A percentile compares a stretch with the other conserved stretches of the same genome.
Conservation (phyloP, 2,888 invertebrate species). For the Aphodius sticticus region DNA sequence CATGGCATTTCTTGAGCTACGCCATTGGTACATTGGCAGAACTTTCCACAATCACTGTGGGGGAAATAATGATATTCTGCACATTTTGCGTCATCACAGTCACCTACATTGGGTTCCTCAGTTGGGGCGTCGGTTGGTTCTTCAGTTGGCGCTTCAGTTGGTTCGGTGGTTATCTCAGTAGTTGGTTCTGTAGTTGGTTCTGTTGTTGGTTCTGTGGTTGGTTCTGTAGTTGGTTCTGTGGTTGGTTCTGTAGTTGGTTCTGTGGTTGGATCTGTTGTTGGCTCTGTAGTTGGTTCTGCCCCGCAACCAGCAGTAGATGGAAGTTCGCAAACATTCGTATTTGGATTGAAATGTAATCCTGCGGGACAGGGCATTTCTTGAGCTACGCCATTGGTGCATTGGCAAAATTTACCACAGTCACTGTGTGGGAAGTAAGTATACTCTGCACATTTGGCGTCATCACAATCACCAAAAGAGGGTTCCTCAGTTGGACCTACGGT, state of each 20-base stretch:
- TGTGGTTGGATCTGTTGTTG: not conserved
- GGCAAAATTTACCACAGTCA: constrained; percentile 79
- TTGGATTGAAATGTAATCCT: constrained; percentile 60
- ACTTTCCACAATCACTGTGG: constrained; percentile 72
- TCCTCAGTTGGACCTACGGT: not conserved
- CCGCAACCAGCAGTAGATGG: not conserved
- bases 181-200: not conserved
- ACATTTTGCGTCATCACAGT: not conserved
- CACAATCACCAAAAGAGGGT: not conserved
- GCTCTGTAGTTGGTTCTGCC: too few relatives aligned
- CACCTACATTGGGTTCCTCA: not conserved
- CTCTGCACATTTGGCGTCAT: not conserved
- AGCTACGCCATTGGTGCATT: constrained; percentile 77
- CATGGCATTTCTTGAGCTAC: constrained; percentile 71
- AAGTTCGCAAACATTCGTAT: not conserved
- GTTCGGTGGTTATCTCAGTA: not conserved
- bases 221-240: not conserved
- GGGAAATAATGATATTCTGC: not conserved
- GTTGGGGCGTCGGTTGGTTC: not conserved
- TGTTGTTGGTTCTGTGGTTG: not conserved
- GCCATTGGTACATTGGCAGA: constrained; percentile 81
- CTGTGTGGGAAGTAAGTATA: not conserved
- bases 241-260: not conserved
- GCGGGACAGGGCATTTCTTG: constrained; percentile 75
- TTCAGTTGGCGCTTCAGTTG: not conserved